Conservation (phyloP, 1,140 invertebrate genomes). For the Penaeus vannamei region DNA sequence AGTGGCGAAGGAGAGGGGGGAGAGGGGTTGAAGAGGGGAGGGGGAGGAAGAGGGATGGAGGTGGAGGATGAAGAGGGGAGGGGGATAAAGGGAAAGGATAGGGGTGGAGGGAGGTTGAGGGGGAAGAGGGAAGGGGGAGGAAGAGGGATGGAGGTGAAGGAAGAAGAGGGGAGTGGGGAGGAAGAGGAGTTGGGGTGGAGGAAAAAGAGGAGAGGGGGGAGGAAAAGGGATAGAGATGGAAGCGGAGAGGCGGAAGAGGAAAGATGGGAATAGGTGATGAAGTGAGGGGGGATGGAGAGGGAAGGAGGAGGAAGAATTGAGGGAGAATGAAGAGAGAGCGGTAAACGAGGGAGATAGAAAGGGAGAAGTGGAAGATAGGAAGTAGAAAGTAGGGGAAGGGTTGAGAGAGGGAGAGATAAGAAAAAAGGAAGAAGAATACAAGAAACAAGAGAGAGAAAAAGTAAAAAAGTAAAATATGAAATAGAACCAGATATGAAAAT, state of each 20-base stretch:
- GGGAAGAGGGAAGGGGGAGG: too few relatives aligned
- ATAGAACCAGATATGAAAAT: not conserved
- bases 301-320: not conserved
- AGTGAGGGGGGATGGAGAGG: not conserved
- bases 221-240: not conserved
- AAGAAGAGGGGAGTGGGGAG: too few relatives aligned
- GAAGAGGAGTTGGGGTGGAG: too few relatives aligned
- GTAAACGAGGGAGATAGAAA: not conserved
- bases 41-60: not conserved
- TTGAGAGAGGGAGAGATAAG: not conserved
- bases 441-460: not conserved
- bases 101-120: not conserved
- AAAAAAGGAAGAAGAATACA: not conserved
- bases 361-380: not conserved
- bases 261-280: not conserved
- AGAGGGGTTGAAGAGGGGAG: not conserved
- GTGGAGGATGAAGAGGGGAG: not conserved
- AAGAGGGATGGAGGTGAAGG: too few relatives aligned
- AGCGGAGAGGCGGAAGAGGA: not conserved
- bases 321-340: not conserved
- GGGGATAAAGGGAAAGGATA: not conserved
- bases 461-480: too few relatives aligned
- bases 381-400: not conserved
- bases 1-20: not conserved
- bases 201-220: too few relatives aligned